Evolutionary conservation across 2,113 vertebrate genomes (phyloP).

Genomic region (Eulacestoma nigropectus): DNA sequence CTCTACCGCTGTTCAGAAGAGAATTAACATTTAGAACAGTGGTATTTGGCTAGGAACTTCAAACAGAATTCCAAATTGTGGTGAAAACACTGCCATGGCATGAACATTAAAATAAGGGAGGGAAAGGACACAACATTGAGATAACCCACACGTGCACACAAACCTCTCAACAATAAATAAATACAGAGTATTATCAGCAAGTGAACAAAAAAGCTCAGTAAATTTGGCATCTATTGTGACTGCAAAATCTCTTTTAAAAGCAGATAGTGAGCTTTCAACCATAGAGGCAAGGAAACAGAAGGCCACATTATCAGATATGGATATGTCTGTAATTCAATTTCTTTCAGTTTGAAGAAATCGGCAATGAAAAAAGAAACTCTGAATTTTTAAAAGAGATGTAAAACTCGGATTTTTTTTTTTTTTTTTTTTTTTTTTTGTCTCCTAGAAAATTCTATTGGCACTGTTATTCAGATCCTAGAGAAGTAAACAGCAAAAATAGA

Average conservation of each 20-base stretch:
- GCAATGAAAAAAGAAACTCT: background rate
- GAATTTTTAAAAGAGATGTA: background rate
- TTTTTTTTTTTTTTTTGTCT: background rate
- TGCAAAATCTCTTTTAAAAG: background rate
- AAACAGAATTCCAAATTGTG: background rate
- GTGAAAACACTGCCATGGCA: background rate
- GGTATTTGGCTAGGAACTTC: background rate
- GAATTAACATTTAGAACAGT: background rate
- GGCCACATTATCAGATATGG: background rate
- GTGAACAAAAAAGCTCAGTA: background rate
- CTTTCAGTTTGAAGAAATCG: background rate
- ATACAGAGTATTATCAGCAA: background rate
- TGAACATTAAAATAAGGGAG: background rate
- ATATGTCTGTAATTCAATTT: background rate
- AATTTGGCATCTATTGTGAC: background rate
- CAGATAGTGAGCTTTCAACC: background rate
- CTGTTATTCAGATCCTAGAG: background rate
- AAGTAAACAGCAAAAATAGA: background rate
- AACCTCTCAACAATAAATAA: background rate
- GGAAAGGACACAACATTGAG: background rate
- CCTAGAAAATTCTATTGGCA: background rate
- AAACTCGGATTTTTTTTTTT: background rate
- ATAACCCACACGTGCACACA: background rate
- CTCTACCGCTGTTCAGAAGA: background rate
- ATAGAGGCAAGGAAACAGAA: background rate